Base-by-base conservation (phyloP, 2,888 invertebrate genomes). In the Melinaea menophilus region DNA sequence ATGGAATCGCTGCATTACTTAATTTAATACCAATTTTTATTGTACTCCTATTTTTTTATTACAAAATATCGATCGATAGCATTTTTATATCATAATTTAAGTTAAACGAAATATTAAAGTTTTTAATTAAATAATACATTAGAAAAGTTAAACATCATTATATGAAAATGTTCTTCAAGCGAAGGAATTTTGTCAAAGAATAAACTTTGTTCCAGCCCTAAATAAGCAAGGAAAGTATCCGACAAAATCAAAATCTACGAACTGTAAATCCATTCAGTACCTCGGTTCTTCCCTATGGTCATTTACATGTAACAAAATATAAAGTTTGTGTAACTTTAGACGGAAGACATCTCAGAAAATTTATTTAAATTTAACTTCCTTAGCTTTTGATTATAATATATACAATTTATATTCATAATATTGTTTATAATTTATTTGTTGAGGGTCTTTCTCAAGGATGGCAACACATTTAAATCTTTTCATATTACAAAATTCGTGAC, bases 271-370 rank as follows among this genome's bases (percentile, higher is more conserved):
- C n/a, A 46, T 46, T 46, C 46, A 46, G n/a, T 46, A n/a, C n/a
- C 46, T n/a, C 46, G 46, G 12, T 12, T 46, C 46, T 11, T n/a
- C 46, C 12, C 54, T 58, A 57, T 62, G 47, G 47, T 47, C 55
- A 62, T 62, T 62, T 47, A 46, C 62, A 55, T 35, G 33, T 59
- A 47, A 63, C 56, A 63, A 63, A 63, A 51, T 55, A 34, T n/a
- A 56, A 58, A 59, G 56, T 59, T 63, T 62, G 55, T 58, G 58
- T 56, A 46, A 62, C 56, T 59, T 33, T 47, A 33, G 46, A 58
- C 41, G 55, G 58, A 62, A 58, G 58, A 55, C 58, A 46, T 62
- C 62, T 58, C 46, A 31, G 62, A 46, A 62, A 62, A 58, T 62
- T 35, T 55, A 57, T 62, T 58, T 58, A 22, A 22, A 22, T 22